phyloP scores from a whole-genome alignment of 1,140 invertebrate genomes.

The Formica selysi region DNA sequence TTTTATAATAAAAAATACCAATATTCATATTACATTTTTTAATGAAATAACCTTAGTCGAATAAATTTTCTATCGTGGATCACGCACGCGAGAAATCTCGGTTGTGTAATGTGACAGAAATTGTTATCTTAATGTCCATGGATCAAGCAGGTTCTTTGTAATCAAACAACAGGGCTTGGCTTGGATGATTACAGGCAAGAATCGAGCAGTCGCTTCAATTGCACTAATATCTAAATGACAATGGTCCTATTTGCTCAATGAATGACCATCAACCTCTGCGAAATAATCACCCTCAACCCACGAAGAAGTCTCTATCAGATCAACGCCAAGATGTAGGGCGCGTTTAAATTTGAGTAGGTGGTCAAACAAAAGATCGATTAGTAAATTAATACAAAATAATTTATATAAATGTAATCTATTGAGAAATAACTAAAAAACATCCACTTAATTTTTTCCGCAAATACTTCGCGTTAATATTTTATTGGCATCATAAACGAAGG shows the following conservation, averaged over 20 bases:
- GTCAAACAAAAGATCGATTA: neutral
- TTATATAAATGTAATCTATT: neutral
- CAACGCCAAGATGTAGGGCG: constrained; percentile 55
- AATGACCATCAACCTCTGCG: constrained; percentile 66
- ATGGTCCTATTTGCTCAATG: constrained; percentile 73
- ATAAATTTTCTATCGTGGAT: constrained; percentile 34
- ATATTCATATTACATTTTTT: neutral
- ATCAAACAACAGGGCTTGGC: constrained; percentile 57
- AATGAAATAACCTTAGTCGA: neutral
- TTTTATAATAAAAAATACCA: neutral
- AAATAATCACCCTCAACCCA: constrained; percentile 70
- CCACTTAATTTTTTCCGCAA: neutral
- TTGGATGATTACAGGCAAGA: constrained; percentile 70
- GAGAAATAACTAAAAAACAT: neutral
- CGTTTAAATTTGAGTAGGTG: constrained; percentile 7
- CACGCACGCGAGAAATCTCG: constrained; percentile 35
- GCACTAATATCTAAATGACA: constrained; percentile 68
- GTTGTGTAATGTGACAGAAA: constrained; percentile 39
- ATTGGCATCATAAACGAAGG: constrained; percentile 21
- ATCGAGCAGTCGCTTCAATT: constrained; percentile 55
- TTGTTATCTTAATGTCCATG: constrained; percentile 64
- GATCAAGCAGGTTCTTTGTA: constrained; percentile 70
- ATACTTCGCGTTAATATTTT: constrained; percentile 1
- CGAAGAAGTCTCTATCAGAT: constrained; percentile 63
- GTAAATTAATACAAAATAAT: neutral